These are phyloP conservation scores for Bufotes viridis DNA, from an alignment of 2,797 vertebrate species.

Conservation along the genomic window DNA sequence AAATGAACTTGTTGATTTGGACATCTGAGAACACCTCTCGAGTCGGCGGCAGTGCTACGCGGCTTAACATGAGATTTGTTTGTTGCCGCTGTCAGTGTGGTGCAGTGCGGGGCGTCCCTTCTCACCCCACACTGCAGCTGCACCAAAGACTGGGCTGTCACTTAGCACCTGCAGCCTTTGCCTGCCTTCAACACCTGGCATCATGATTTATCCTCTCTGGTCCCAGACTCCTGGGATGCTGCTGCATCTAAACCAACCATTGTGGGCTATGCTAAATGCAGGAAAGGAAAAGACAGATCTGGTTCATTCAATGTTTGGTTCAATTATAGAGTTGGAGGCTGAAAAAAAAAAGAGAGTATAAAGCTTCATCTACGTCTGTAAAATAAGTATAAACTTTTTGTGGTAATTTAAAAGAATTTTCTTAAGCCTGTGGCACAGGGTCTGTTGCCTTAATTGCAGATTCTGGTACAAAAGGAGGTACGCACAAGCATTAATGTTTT, in stretches of 20 bases:
- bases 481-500: too few relatives aligned
- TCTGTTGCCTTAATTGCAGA: too few relatives aligned
- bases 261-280: neutral
- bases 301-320: neutral
- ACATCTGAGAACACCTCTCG: neutral
- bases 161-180: conserved; percentile 87
- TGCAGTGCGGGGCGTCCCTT: conserved; percentile 64
- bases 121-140: conserved; percentile 74
- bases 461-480: too few relatives aligned
- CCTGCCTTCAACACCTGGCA: conserved; percentile 79
- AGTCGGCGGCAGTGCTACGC: neutral
- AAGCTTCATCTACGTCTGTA: neutral
- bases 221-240: neutral
- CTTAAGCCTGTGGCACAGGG: too few relatives aligned
- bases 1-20: neutral
- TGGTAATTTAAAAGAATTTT: too few relatives aligned
- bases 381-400: neutral
- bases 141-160: conserved; percentile 69
- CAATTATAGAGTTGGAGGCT: neutral
- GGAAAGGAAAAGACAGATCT: neutral
- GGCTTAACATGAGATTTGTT: conserved; percentile 47
- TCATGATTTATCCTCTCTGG: conserved; percentile 72
- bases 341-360: neutral
- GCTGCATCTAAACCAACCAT: neutral
- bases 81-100: conserved; percentile 64